Conservation (phyloP, 2,888 invertebrate genomes). For the Ptilodon capucinus region DNA sequence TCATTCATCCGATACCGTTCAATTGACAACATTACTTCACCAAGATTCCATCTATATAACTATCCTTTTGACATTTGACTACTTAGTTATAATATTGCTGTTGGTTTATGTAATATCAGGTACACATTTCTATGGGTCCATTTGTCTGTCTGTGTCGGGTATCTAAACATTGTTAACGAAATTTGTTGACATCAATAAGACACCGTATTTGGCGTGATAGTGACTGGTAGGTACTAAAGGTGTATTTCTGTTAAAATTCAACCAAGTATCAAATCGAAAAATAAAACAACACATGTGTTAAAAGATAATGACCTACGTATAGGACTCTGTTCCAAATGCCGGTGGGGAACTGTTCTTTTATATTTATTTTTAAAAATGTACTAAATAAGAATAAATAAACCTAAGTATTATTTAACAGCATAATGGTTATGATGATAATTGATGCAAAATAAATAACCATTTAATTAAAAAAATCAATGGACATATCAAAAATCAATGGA, state of each 20-base stretch:
- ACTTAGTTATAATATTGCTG: neutral
- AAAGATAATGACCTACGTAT: too few species aligned
- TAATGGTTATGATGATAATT: too few species aligned
- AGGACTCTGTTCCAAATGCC: too few species aligned
- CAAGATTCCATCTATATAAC: neutral
- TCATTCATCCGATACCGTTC: slow-evolving; percentile 9
- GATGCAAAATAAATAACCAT: too few species aligned
- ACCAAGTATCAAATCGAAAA: too few species aligned
- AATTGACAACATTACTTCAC: slow-evolving; percentile 1
- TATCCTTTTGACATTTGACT: neutral
- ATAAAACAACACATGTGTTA: too few species aligned
- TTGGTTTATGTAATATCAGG: neutral
- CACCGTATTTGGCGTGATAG: slow-evolving; percentile 32
- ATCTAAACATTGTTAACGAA: neutral
- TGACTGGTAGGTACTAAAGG: neutral
- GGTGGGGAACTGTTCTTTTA: too few species aligned
- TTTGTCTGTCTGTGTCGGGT: neutral
- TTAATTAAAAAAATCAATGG: too few species aligned
- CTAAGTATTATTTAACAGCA: too few species aligned
- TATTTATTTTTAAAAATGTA: too few species aligned
- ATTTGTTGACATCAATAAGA: neutral
- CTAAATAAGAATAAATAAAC: too few species aligned
- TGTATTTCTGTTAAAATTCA: neutral
- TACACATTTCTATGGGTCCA: neutral
- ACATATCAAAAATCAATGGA: too few species aligned